Conservation (phyloP, 2,797 vertebrate genomes). For the Tadarida brasiliensis region DNA sequence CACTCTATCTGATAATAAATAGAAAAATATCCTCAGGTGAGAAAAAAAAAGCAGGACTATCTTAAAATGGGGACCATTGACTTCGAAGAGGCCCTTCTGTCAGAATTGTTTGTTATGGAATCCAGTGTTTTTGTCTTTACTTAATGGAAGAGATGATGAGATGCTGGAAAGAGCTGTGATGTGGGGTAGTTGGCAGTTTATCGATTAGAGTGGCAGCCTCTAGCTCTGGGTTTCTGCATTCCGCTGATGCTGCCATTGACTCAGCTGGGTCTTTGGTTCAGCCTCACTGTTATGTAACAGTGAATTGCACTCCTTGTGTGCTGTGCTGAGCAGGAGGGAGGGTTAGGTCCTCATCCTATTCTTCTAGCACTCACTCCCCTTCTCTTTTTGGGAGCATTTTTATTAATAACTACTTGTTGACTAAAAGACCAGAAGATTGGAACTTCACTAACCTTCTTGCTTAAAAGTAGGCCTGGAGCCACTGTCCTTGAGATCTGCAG, state of each 20-base stretch:
- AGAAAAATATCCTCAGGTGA: too few species aligned
- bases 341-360: slow-evolving; percentile 68
- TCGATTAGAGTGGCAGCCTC: neutral
- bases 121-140: neutral
- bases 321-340: slow-evolving; percentile 70
- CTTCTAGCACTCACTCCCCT: neutral
- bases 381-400: slow-evolving; percentile 67
- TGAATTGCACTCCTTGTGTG: slow-evolving; percentile 76
- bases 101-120: slow-evolving; percentile 5
- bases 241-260: slow-evolving; percentile 69
- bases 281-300: slow-evolving; percentile 74
- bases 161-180: neutral
- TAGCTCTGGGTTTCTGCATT: slow-evolving; percentile 59
- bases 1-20: too few species aligned
- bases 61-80: neutral
- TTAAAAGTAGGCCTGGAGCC: neutral
- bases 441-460: neutral
- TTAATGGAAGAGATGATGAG: neutral
- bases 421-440: neutral
- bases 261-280: slow-evolving; percentile 67
- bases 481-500: neutral
- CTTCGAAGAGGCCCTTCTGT: neutral
- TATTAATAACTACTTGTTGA: slow-evolving; percentile 62
- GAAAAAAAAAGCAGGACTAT: neutral
- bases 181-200: neutral